These are phyloP conservation scores for Dione vanillae DNA, from an alignment of 2,888 invertebrate genomes.

Conservation along the genomic window DNA sequence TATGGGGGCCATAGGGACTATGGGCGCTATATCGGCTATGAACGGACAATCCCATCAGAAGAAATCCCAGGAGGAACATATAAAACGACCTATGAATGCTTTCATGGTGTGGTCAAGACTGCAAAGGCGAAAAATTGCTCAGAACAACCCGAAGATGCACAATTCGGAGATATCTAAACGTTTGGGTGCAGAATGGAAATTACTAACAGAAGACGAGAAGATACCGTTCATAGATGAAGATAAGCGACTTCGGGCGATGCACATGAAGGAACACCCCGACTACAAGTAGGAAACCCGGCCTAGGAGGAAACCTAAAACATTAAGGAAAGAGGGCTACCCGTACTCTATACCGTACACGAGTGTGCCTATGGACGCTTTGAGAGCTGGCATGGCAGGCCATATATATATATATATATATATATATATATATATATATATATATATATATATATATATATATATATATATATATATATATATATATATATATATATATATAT, in stretches of 20 bases:
- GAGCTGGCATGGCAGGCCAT: too few species aligned
- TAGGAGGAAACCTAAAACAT: conserved; percentile 93
- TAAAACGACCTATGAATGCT: conserved; percentile 99
- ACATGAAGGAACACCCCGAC: conserved; percentile 98
- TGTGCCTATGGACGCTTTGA: conserved; percentile 93
- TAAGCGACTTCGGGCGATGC: conserved; percentile 95
- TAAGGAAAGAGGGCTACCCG: conserved; percentile 95
- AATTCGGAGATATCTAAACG: conserved; percentile 98
- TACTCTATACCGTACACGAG: conserved; percentile 97
- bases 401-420: too few species aligned
- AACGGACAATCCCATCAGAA: conserved; percentile 81
- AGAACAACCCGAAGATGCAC: conserved; percentile 99
- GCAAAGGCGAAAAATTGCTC: conserved; percentile 96
- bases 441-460: too few species aligned
- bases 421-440: too few species aligned
- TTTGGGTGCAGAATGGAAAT: conserved; percentile 98
- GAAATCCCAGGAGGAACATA: conserved; percentile 91
- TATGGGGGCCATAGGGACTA: conserved; percentile 83
- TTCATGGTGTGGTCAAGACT: conserved; percentile 99
- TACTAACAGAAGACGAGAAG: conserved; percentile 96
- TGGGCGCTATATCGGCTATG: conserved; percentile 83
- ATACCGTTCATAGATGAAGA: conserved; percentile 99
- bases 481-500: too few species aligned
- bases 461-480: too few species aligned
- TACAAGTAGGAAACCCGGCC: conserved; percentile 98